These are phyloP conservation scores for Lymantria monacha DNA, from an alignment of 2,888 invertebrate species.

Conservation along the genomic window DNA sequence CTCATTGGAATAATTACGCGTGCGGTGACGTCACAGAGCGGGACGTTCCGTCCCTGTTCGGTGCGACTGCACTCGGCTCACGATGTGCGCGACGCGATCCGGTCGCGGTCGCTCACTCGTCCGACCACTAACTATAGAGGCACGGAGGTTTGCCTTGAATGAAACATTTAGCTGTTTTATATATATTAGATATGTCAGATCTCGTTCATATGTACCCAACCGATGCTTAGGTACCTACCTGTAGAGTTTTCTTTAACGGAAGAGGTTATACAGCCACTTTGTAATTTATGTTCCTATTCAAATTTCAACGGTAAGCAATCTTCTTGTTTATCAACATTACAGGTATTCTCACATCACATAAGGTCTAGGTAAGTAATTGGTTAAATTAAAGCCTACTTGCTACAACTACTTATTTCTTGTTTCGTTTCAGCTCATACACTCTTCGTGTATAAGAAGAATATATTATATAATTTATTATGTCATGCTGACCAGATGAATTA, in stretches of 20 bases:
- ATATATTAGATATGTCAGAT: neutral
- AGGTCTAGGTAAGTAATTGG: no score
- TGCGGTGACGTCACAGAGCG: constrained; percentile 64
- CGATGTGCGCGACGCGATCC: constrained; percentile 20
- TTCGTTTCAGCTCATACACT: no score
- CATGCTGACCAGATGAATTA: no score
- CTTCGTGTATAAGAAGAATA: no score
- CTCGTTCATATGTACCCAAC: neutral
- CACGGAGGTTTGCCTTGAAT: constrained; percentile 14
- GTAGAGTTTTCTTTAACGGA: neutral
- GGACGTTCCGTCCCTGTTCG: constrained; percentile 32
- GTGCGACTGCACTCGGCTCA: constrained; percentile 39
- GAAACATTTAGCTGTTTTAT: constrained; percentile 14
- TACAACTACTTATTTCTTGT: no score
- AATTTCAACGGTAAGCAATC: no score
- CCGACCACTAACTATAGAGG: neutral
- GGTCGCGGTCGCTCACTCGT: constrained; percentile 1
- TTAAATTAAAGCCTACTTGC: no score
- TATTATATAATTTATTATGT: no score
- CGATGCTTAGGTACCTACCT: neutral
- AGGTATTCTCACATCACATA: no score
- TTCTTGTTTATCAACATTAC: no score
- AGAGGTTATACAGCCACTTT: neutral
- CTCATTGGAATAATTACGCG: constrained; percentile 60
- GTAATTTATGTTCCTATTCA: no score